phyloP scores from a whole-genome alignment of 2,113 vertebrate species.

The Corythornis madagascariensis region DNA sequence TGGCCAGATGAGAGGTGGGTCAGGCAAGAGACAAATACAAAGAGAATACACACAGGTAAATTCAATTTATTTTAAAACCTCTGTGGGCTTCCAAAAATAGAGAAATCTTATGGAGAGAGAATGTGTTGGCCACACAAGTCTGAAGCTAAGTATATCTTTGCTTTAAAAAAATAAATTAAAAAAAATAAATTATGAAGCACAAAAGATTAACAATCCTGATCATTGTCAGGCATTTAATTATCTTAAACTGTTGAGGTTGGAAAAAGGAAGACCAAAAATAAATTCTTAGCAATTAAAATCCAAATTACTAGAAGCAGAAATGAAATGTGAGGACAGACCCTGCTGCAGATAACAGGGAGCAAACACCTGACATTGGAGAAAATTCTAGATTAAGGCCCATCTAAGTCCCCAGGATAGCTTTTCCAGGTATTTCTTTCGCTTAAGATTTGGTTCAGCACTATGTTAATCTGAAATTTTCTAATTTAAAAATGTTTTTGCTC shows the following conservation, averaged over 20 bases:
- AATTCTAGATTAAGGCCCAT: neutral
- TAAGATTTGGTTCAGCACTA: neutral
- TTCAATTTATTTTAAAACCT: constrained; percentile 39
- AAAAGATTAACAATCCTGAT: neutral
- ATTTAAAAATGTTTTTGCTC: neutral
- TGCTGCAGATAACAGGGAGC: neutral
- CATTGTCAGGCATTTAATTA: neutral
- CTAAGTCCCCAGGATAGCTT: neutral
- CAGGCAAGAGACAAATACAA: neutral
- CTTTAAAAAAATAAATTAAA: neutral
- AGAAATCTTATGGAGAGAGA: constrained; percentile 4
- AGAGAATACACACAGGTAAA: constrained; percentile 30
- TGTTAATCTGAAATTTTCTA: neutral
- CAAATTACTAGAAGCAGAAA: neutral
- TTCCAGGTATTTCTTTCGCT: neutral
- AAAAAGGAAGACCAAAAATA: neutral
- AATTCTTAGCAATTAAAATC: neutral
- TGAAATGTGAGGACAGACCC: neutral
- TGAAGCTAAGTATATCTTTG: neutral
- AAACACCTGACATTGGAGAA: neutral
- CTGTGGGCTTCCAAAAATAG: constrained; percentile 20
- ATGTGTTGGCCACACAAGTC: neutral
- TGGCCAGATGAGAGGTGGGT: neutral
- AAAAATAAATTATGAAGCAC: neutral
- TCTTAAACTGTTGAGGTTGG: neutral